These are phyloP conservation scores for Graphium colonna DNA, from an alignment of 2,888 invertebrate genomes.

Conservation along the genomic window DNA sequence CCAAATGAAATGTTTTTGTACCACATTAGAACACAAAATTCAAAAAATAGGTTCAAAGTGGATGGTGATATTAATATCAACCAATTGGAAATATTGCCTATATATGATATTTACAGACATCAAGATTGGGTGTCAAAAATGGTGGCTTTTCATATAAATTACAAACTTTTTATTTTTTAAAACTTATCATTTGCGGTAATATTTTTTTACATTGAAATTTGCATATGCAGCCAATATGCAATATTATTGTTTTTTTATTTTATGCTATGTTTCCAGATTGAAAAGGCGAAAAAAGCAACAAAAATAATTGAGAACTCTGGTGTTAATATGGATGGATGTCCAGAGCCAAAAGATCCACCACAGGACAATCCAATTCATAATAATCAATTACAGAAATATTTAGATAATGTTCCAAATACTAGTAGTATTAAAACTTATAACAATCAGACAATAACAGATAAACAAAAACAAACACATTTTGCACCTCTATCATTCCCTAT, in stretches of 20 bases:
- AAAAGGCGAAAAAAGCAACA: constrained; percentile 43
- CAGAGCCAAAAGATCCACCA: constrained; percentile 53
- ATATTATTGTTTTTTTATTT: background rate
- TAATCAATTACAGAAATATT: background rate
- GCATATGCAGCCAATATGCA: too few relatives aligned
- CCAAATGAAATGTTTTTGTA: too few relatives aligned
- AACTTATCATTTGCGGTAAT: background rate
- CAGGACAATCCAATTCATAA: constrained; percentile 22
- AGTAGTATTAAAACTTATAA: constrained; percentile 27
- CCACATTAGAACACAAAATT: too few relatives aligned
- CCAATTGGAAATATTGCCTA: too few relatives aligned
- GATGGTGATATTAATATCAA: too few relatives aligned
- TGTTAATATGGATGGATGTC: constrained; percentile 34
- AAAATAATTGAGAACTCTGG: constrained; percentile 30
- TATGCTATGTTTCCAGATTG: constrained; percentile 39
- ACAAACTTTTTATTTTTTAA: too few relatives aligned
- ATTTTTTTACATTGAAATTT: too few relatives aligned
- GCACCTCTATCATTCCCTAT: background rate
- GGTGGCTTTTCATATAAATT: too few relatives aligned
- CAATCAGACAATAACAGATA: constrained; percentile 38
- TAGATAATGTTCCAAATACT: background rate
- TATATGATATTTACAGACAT: too few relatives aligned
- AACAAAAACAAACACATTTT: background rate
- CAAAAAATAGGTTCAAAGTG: too few relatives aligned
- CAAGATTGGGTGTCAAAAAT: too few relatives aligned